Evolutionary conservation across 2,797 vertebrate species (phyloP), one percentile per base, ranked within the genome.

Genomic region (Lates japonicus): DNA sequence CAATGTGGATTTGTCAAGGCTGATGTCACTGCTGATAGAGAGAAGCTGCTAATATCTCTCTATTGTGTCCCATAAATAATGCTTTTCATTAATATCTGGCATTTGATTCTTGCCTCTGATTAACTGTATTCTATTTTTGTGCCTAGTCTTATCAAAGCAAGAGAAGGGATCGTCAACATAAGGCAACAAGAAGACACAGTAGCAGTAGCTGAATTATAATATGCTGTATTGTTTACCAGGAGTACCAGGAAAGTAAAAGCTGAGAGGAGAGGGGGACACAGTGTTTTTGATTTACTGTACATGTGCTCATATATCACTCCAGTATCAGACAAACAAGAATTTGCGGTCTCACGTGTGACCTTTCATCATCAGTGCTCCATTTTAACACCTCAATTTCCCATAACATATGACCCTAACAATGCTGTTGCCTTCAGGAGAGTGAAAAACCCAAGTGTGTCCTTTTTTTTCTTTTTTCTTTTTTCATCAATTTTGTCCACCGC

Each of bases 351-450:
- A 81, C 70, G 22, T 59, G 70, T 22, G 0, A 66, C 42, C 4
- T 31, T 64, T 41, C 35, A 67, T 60, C 66, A 44, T 61, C 48
- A 41, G 19, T 17, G 20, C 20, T 2, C 44, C 63, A 75, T 75
- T 87, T 76, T 82, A 57, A 7, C 48, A 73, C 16, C 3, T 79
- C 72, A 79, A 84, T 88, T 84, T 81, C 74, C 68, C 20, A 41
- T 51, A 39, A n/a, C 58, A 41, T 67, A 51, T 20, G n/a, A 67
- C 60, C 41, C 44, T 39, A 54, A 67, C 12, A 17, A 65, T 33
- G 33, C 60, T 14, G 52, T 68, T 20, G 8, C 37, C 12, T 39
- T 66, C 22, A 58, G 52, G n/a, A 70, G 52, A 69, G 14, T 51
- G 52, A 68, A 69, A 35, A 61, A 42, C 41, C 6, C 14, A 49